Base-by-base conservation (phyloP, 2,113 vertebrate genomes). In the Mionectes macconnelli region DNA sequence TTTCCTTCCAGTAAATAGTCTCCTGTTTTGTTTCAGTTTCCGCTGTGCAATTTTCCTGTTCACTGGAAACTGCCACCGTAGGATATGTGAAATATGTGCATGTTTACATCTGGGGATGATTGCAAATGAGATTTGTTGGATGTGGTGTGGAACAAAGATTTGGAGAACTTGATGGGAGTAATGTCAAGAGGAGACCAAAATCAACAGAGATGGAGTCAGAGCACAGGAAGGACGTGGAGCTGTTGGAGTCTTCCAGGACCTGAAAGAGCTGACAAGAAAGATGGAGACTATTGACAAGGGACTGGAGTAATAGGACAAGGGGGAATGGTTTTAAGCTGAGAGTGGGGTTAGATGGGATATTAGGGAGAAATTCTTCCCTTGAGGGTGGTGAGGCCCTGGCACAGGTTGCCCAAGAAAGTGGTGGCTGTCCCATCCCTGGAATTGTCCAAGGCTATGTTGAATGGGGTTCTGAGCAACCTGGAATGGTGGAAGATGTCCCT, bases 1-100 rank as follows among this genome's bases (percentile, higher is more conserved):
- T 95, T 89, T 92, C 62, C 62, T 96, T 93, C 73, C 91, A 77
- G 89, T 84, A 89, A 95, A 87, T 78, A 82, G 68, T 88, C 31
- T 76, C 37, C 74, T 82, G 35, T 94, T 94, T 89, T 92, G 59
- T 92, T 88, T 66, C 44, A 56, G 42, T 82, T 94, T 91, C 53
- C 0, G 8, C 84, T 87, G 6, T 82, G 44, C 67, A 90, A 69
- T 95, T 92, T 94, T 91, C 86, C 90, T 62, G 70, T 87, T 92
- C 63, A 24, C 53, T 70, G 52, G 57, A 15, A 70, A 24, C 28
- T 78, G 70, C 39, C 37, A 12, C 62, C 70, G 27, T 15, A 52
- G 27, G 63, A 64, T 74, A 64, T 56, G 45, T 44, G 78, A 68
- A 90, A 89, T 77, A 74, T 22, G 19, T 67, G 52, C 33, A 40